Base-by-base conservation (phyloP, 92 coral and sea anemone species). In the Porites lobata region DNA sequence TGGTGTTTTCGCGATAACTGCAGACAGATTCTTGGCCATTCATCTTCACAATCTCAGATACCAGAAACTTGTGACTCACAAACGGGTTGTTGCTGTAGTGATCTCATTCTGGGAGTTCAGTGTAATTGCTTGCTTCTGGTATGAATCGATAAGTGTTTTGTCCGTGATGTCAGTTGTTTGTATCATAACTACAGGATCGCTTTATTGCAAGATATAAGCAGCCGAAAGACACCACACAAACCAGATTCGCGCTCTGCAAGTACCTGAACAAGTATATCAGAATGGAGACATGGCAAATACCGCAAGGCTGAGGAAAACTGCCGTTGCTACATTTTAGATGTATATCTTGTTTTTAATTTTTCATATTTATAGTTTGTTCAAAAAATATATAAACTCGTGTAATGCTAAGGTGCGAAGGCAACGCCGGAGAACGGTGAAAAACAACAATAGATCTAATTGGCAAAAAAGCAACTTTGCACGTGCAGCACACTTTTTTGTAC, bases 1-100 rank as follows among this genome's bases (percentile, higher is more conserved):
- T 17, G 24, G 76, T 38, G 22, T 71, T 38, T 9, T 71, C 22
- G 22, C 22, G 22, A 21, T 21, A 21, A 21, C 22, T 21, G 22
- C 0, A 0, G 22, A 21, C 22, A 21, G 22, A 21, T 21, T 21
- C 22, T 21, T 71, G 56, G 76, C 76, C 9, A 50, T 71, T 71
- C 76, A 71, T 71, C 57, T 71, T 71, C 56, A 29, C 2, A 21
- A 71, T 43, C 76, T 71, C 76, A 71, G 76, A 71, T 71, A 71
- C 9, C 76, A 26, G 51, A 54, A 71, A 43, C 76, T 71, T 71
- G 76, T 71, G 76, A 38, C 76, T 12, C 76, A 71, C 76, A 71
- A 38, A 9, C 76, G 76, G 14, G 56, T 71, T 43, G 56, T 71
- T 71, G 76, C 20, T 17, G 54, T 38, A n/a, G 24, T 71, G 9